Conservation (phyloP, 1,140 invertebrate species). For the Cylas formicarius region DNA sequence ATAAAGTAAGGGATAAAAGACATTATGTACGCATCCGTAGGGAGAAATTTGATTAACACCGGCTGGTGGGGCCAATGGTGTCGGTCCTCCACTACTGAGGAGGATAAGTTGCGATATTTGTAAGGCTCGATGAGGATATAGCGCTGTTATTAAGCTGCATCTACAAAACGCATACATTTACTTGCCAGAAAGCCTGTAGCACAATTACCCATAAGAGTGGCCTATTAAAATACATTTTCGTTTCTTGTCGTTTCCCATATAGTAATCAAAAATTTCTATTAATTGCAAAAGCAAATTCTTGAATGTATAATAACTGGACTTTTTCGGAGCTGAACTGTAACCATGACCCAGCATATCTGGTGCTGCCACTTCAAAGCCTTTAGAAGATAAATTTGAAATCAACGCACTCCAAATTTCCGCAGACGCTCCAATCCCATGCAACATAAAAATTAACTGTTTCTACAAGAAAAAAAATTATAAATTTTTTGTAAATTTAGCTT, state of each 20-base stretch:
- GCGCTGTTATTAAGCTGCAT: conserved; percentile 60
- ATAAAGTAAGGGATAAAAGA: conserved; percentile 47
- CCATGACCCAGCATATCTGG: conserved; percentile 69
- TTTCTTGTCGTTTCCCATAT: conserved; percentile 38
- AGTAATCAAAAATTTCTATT: conserved; percentile 55
- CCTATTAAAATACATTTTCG: conserved; percentile 46
- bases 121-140: conserved; percentile 54
- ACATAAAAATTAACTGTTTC: conserved; percentile 58
- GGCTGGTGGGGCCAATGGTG: conserved; percentile 55
- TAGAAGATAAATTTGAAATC: conserved; percentile 53
- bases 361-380: conserved; percentile 61
- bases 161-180: conserved; percentile 42
- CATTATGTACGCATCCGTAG: conserved; percentile 44
- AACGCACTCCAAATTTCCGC: conserved; percentile 61
- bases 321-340: conserved; percentile 55
- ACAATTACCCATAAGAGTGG: conserved; percentile 56
- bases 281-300: conserved; percentile 55
- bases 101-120: conserved; percentile 59
- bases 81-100: conserved; percentile 65
- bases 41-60: conserved; percentile 43
- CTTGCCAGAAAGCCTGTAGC: too few species aligned
- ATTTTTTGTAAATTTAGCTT: not conserved
- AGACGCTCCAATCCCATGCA: conserved; percentile 67
- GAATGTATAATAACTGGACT: conserved; percentile 56
- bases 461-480: conserved; percentile 8